A percentile compares a stretch with the other conserved stretches of the same genome.
These are phyloP conservation scores for Ambastaia sidthimunki DNA, from an alignment of 2,797 vertebrate genomes.

Conservation along the genomic window DNA sequence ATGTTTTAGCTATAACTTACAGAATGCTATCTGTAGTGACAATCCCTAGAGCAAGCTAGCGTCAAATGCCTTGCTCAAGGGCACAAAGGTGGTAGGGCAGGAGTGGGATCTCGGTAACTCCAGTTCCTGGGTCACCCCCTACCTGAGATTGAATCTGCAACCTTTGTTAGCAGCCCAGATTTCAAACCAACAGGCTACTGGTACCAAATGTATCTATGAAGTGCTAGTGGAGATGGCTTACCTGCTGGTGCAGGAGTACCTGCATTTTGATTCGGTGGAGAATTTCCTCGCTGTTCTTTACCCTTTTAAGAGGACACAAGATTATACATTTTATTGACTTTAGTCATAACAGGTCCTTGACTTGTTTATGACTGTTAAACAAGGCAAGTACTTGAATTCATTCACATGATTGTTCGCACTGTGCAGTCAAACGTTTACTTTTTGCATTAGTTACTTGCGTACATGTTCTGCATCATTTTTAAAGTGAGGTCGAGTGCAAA, in stretches of 20 bases:
- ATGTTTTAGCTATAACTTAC: slow-evolving; percentile 12
- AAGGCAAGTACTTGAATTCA: background rate
- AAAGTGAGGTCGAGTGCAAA: background rate
- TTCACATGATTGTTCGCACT: background rate
- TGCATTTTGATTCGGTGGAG: slow-evolving; percentile 86
- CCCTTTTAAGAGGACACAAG: slow-evolving; percentile 73
- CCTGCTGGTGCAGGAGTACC: slow-evolving; percentile 87
- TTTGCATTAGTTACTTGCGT: background rate
- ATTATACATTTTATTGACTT: slow-evolving; percentile 4
- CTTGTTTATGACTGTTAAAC: background rate
- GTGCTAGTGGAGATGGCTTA: slow-evolving; percentile 68
- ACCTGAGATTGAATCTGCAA: slow-evolving; percentile 19
- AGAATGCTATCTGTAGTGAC: slow-evolving; percentile 8
- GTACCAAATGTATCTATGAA: background rate
- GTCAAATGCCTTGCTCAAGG: background rate
- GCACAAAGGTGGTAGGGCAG: background rate
- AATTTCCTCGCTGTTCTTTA: slow-evolving; percentile 91
- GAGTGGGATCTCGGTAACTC: slow-evolving; percentile 9
- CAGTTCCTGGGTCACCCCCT: slow-evolving; percentile 7
- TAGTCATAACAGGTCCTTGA: background rate
- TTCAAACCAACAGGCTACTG: background rate
- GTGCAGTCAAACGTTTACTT: background rate
- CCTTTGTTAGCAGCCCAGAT: slow-evolving; percentile 3
- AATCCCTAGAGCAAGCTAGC: slow-evolving; percentile 8
- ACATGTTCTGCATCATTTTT: background rate